A percentile compares a stretch with the other conserved stretches of the same genome.
phyloP scores from a whole-genome alignment of 1,140 invertebrate genomes.

The Ephestia elutella region DNA sequence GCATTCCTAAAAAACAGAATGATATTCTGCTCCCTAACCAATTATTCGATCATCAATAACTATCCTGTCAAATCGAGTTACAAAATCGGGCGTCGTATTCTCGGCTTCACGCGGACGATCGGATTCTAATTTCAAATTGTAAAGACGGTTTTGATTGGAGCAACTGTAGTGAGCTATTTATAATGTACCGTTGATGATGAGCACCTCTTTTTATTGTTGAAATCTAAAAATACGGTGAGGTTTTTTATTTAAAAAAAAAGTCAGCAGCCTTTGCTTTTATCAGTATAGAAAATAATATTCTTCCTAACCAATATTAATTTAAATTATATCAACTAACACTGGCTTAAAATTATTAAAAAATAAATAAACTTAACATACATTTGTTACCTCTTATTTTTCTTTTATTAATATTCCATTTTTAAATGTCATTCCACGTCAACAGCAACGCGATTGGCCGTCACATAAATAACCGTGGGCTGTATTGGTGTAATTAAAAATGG shows the following conservation, averaged over 20 bases:
- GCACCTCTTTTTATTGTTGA: neutral
- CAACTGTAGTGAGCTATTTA: constrained; percentile 1
- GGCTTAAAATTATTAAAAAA: too few relatives aligned
- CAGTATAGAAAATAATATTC: too few relatives aligned
- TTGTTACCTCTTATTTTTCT: too few relatives aligned
- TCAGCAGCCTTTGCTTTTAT: too few relatives aligned
- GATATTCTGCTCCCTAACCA: neutral
- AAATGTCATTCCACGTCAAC: constrained; percentile 4
- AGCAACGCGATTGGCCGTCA: neutral
- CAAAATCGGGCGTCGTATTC: constrained; percentile 6
- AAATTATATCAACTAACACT: too few relatives aligned
- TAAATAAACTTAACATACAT: too few relatives aligned
- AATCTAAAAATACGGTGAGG: neutral
- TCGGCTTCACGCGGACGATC: neutral
- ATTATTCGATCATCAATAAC: constrained; percentile 14
- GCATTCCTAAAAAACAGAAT: constrained; percentile 13
- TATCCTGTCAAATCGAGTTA: constrained; percentile 26
- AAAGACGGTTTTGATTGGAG: constrained; percentile 3
- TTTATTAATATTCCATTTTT: neutral
- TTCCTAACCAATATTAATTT: too few relatives aligned
- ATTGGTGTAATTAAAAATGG: neutral
- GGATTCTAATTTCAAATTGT: constrained; percentile 4
- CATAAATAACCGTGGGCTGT: neutral
- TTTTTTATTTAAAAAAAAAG: neutral
- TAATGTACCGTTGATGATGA: neutral